Conservation (phyloP, 2,113 vertebrate genomes). For the Macrotis lagotis region DNA sequence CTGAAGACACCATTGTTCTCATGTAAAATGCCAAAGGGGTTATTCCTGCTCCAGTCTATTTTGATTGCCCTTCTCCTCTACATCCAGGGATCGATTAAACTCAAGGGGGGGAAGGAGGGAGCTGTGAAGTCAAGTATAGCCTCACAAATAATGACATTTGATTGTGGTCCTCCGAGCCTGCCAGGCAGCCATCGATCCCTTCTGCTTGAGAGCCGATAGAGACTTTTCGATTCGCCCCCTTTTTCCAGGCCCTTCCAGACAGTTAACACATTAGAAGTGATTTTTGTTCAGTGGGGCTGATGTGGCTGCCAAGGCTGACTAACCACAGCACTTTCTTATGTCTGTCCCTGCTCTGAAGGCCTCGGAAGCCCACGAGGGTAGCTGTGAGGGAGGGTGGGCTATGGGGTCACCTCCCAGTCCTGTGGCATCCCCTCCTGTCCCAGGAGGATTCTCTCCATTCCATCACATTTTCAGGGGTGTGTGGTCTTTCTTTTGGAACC, state of each 20-base stretch:
- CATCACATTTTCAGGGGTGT: not conserved
- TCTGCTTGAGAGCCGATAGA: slow-evolving; percentile 56
- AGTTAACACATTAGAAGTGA: slow-evolving; percentile 63
- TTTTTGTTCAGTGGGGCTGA: slow-evolving; percentile 48
- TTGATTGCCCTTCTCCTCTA: slow-evolving; percentile 89
- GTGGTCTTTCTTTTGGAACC: too few species aligned
- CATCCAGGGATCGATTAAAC: slow-evolving; percentile 89
- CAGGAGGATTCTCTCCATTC: not conserved
- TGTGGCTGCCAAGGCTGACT: not conserved
- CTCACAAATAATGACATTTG: slow-evolving; percentile 92
- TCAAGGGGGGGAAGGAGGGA: slow-evolving; percentile 87
- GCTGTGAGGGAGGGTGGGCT: not conserved
- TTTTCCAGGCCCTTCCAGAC: slow-evolving; percentile 65
- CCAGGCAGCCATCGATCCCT: slow-evolving; percentile 88
- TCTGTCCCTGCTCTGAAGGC: not conserved
- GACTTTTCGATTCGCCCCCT: slow-evolving; percentile 47
- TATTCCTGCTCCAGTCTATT: slow-evolving; percentile 58
- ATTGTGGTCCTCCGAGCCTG: slow-evolving; percentile 83
- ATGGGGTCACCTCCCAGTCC: too few species aligned
- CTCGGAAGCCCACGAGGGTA: not conserved
- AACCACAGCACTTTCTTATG: not conserved
- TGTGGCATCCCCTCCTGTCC: not conserved
- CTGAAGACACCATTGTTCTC: slow-evolving; percentile 62
- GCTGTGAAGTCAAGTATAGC: slow-evolving; percentile 94
- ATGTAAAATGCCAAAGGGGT: slow-evolving; percentile 75